Conservation (phyloP, 2,888 invertebrate species). For the Amphipoea oculea region DNA sequence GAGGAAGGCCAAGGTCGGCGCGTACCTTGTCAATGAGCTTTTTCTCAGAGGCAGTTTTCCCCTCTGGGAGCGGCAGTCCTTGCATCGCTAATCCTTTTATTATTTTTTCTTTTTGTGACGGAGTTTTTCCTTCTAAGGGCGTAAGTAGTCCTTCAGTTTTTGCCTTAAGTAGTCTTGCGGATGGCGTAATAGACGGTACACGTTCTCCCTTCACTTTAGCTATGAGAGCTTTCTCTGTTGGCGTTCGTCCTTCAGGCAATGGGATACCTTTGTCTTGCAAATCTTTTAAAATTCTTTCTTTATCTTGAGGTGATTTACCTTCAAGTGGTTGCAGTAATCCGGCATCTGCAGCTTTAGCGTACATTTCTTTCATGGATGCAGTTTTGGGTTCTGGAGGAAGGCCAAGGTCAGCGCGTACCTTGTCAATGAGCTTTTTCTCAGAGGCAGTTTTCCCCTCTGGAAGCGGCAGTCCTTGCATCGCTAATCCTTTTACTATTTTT, state of each 20-base stretch:
- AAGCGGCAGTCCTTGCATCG: slow-evolving; percentile 61
- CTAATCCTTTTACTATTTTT: slow-evolving; percentile 63
- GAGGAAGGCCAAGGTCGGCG: not conserved
- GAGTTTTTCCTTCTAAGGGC: slow-evolving; percentile 1
- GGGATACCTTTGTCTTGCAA: slow-evolving; percentile 60
- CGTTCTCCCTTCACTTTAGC: slow-evolving; percentile 45
- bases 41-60: not conserved
- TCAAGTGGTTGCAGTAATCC: slow-evolving; percentile 60
- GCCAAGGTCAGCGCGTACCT: not conserved
- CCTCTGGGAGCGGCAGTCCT: not conserved
- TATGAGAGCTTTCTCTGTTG: slow-evolving; percentile 26
- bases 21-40: not conserved
- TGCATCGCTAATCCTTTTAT: not conserved
- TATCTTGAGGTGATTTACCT: slow-evolving; percentile 59
- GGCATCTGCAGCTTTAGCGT: not conserved
- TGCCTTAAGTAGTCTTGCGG: slow-evolving; percentile 49
- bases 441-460: slow-evolving; percentile 54
- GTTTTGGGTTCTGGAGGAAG: slow-evolving; percentile 48
- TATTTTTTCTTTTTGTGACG: not conserved
- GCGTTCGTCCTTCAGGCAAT: slow-evolving; percentile 62
- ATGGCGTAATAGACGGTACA: not conserved
- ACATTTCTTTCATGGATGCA: not conserved
- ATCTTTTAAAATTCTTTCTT: slow-evolving; percentile 60
- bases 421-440: not conserved
- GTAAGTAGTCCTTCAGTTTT: slow-evolving; percentile 20